Base-by-base conservation (phyloP, 2,888 invertebrate genomes). In the Rotaria socialis region DNA sequence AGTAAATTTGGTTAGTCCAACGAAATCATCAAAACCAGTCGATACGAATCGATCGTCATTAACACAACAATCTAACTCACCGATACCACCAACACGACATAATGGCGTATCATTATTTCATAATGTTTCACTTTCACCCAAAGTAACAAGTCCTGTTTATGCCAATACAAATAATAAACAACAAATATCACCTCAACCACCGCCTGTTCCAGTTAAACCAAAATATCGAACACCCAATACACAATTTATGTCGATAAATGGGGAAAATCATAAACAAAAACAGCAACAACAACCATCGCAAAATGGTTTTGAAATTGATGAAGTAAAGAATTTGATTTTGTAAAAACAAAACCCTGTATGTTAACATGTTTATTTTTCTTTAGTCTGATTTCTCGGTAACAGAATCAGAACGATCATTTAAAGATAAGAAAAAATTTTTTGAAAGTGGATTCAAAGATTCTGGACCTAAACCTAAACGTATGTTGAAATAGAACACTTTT, bases 401-500 rank as follows among this genome's bases (percentile, higher is more conserved):
- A 3, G 86, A 86, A 43, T 86, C 86, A 16, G 86, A 85, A 16
- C 43, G 80, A 41, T 85, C 85, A 58, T 86, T 86, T 58, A 85
- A 84, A 52, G 86, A 86, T 60, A 86, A 86, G 41, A 86, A 74
- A 75, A 75, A 86, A 24, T 86, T 86, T 85, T 86, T 86, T 35
- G 86, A 86, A 52, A 60, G 85, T 22, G 75, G 85, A 35, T 75
- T 75, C 10, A 55, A 80, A 50, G 52, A 24, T 43, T n/a, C 22
- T 47, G 80, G 43, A 47, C 80, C 80, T 24, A 80, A 52, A 75
- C 47, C 85, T 35, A 86, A 86, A 85, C 86, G 86, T 86, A 86
- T 75, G 47, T n/a, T 16, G 8, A 56, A 56, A 56, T 22, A 56
- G 50, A 56, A 56, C 6, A 56, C 6, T 7, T 22, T 67, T 27